These are phyloP conservation scores for Pecten maximus DNA, from an alignment of 2,888 invertebrate species.

Conservation along the genomic window DNA sequence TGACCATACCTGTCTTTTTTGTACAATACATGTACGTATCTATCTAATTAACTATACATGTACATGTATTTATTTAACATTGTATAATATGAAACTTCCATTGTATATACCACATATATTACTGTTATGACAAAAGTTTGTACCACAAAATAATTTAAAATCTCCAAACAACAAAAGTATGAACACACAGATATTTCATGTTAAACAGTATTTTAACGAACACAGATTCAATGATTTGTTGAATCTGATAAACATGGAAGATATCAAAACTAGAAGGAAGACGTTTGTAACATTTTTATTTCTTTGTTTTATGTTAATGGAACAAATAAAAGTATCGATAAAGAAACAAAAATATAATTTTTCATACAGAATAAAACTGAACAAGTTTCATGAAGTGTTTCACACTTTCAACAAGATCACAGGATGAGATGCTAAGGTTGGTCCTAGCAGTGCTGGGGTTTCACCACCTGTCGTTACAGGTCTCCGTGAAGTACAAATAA, in stretches of 20 bases:
- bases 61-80: no score
- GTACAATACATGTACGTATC: no score
- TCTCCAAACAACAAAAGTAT: no score
- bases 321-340: slow-evolving; percentile 19
- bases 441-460: not conserved
- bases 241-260: not conserved
- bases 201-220: no score
- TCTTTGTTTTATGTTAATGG: not conserved
- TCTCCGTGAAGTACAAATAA: not conserved
- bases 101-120: no score
- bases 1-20: no score
- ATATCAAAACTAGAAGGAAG: not conserved
- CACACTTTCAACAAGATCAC: slow-evolving; percentile 1
- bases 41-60: no score
- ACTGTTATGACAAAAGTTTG: no score
- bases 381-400: not conserved
- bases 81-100: no score
- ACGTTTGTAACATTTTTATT: slow-evolving; percentile 14
- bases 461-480: not conserved
- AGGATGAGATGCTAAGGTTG: not conserved
- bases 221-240: no score
- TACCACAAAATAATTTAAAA: no score
- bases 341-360: not conserved
- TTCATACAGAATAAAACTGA: slow-evolving; percentile 21
- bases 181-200: no score